Base-by-base conservation (phyloP, 1,140 invertebrate genomes). In the Nephila pilipes region DNA sequence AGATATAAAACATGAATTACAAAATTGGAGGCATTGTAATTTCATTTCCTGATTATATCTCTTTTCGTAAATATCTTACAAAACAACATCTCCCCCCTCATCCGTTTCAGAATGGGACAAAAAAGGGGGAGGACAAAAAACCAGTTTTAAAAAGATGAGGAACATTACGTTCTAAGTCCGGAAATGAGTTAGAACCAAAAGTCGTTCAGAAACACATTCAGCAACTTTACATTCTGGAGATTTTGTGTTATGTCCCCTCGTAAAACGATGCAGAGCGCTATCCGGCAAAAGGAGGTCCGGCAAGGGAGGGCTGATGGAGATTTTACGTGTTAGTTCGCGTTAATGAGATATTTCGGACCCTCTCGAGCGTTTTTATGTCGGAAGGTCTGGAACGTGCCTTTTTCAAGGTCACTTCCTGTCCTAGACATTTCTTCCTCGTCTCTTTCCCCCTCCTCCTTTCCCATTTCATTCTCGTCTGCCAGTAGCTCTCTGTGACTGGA, bases 181-280 rank as follows among this genome's bases (percentile, higher is more conserved):
- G 65, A 69, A 69, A 69, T 69, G 65, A 69, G 65, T 69, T 69
- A 38, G 38, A 83, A 38, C 80, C 80, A 83, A 83, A 38, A 83
- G 80, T 83, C 80, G 80, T 55, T 55, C 22, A 83, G 54, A 38
- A 83, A 38, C 80, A 83, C 54, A 83, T 83, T 83, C 80, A 55
- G 80, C 80, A 83, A 55, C 80, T 25, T 83, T 55, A 55, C 80
- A 83, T 83, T 83, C 80, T 83, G 8, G 25, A 69, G 65, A 83
- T 83, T 83, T 83, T 83, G 38, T 55, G 80, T 83, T 25, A 83
- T 83, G 80, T 83, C 25, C 38, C 36, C 80, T 83, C 80, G 80
- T 83, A 83, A 83, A 46, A 83, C 38, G 80, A 83, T 54, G 54
- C 32, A 29, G 38, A 55, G 16, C 22, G n/a, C 22, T n/a, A 83